phyloP scores from a whole-genome alignment of 2,113 vertebrate genomes.

The Lampris megalopsis region DNA sequence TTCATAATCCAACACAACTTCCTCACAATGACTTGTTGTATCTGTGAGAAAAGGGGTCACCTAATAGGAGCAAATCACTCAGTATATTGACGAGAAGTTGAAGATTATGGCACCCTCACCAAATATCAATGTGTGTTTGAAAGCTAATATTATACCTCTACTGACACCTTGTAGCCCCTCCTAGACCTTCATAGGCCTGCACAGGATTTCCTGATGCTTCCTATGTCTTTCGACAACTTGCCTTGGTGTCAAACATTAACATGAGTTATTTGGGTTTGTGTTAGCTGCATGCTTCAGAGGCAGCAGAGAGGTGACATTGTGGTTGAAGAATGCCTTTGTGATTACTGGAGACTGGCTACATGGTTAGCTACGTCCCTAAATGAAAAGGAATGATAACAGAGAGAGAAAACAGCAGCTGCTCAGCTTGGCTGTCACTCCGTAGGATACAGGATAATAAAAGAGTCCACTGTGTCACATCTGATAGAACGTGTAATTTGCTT shows the following conservation, averaged over 20 bases:
- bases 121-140: constrained; percentile 24
- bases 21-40: constrained; percentile 65
- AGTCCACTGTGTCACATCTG: constrained; percentile 64
- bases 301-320: constrained; percentile 62
- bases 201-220: constrained; percentile 8
- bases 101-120: constrained; percentile 34
- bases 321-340: constrained; percentile 70
- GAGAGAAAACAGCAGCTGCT: constrained; percentile 67
- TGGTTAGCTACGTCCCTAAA: constrained; percentile 60
- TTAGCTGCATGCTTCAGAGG: constrained; percentile 65
- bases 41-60: constrained; percentile 52
- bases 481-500: constrained; percentile 57
- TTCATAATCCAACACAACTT: constrained; percentile 51
- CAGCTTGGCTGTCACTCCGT: constrained; percentile 49
- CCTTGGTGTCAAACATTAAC: constrained; percentile 62
- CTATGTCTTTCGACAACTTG: constrained; percentile 51
- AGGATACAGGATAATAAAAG: constrained; percentile 53
- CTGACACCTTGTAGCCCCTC: constrained; percentile 9
- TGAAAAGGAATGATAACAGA: constrained; percentile 65
- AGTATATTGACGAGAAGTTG: constrained; percentile 28
- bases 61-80: constrained; percentile 40
- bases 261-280: constrained; percentile 60
- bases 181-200: constrained; percentile 5
- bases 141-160: constrained; percentile 29
- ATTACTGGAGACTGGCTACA: constrained; percentile 60